These are phyloP conservation scores for Formica exsecta DNA, from an alignment of 1,140 invertebrate genomes.

Conservation along the genomic window DNA sequence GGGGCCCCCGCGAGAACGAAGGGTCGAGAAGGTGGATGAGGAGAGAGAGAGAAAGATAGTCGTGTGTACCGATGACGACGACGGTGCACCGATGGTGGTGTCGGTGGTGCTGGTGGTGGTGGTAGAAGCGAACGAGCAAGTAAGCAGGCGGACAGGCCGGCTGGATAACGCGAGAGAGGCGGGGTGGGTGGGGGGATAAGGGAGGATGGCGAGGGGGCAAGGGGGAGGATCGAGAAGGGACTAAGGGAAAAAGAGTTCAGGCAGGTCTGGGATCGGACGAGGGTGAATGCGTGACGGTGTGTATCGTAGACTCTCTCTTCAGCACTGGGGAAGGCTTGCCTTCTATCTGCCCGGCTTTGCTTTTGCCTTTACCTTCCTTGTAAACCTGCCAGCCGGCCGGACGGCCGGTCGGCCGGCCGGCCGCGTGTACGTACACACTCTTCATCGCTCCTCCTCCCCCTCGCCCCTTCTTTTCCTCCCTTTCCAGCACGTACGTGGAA, in stretches of 20 bases:
- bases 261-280: slow-evolving; percentile 84
- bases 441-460: slow-evolving; percentile 28
- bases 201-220: slow-evolving; percentile 37
- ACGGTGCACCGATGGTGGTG: slow-evolving; percentile 40
- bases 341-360: slow-evolving; percentile 56
- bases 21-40: slow-evolving; percentile 72
- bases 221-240: slow-evolving; percentile 77
- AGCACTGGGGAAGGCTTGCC: slow-evolving; percentile 71
- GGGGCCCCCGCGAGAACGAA: slow-evolving; percentile 53
- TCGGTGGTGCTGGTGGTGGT: slow-evolving; percentile 38
- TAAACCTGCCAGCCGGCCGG: slow-evolving; percentile 73
- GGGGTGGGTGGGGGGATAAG: slow-evolving; percentile 26
- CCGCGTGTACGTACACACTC: slow-evolving; percentile 56
- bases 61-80: slow-evolving; percentile 45
- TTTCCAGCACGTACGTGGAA: slow-evolving; percentile 33
- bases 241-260: slow-evolving; percentile 85
- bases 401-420: slow-evolving; percentile 46
- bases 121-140: slow-evolving; percentile 59
- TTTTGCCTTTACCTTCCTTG: slow-evolving; percentile 71
- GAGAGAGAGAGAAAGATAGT: slow-evolving; percentile 55
- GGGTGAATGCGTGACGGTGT: slow-evolving; percentile 83
- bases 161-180: slow-evolving; percentile 39
- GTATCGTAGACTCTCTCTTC: slow-evolving; percentile 68
- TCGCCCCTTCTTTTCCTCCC: slow-evolving; percentile 32
- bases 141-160: slow-evolving; percentile 52